Evolutionary conservation across 2,888 invertebrate genomes (phyloP), one percentile per base, ranked within the genome.

Genomic region (Scrobipalpa costella): DNA sequence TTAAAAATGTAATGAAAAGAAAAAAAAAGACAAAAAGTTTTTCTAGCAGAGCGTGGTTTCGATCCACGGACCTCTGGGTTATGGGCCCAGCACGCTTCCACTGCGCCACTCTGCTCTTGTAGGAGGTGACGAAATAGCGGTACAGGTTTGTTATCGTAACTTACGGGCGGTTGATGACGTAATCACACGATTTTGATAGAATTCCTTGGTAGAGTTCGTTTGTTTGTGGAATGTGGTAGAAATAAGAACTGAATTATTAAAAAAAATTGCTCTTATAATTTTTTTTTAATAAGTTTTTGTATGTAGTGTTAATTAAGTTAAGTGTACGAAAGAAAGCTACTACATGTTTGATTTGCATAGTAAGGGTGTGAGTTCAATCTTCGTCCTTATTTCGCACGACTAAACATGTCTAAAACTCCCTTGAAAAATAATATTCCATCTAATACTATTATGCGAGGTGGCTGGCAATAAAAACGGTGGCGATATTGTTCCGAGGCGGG

Each of bases 41-140:
- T 61, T n/a, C 15, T 94, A 94, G 94, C 94, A 94, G 94, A 94
- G 95, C 95, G 94, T 95, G 95, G 95, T 95, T 95, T 95, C 95
- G 94, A 95, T 95, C 95, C 94, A 95, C 96, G 95, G 95, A 96
- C 94, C 95, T 96, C 95, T 96, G 95, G 95, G 94, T 94, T 94
- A 94, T 94, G 94, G 94, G 94, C 94, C 94, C 94, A 94, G 94
- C 94, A 94, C 94, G 94, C 94, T 93, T 94, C 94, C 94, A 93
- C 94, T 94, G 94, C 94, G 94, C 94, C 94, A 94, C 94, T 94
- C 94, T 94, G 94, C 94, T 94, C 68, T 63, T 72, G 64, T 0
- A 0, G 0, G 0, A 0, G 0, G 0, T 0, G 1, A 0, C 36
- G 77, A 86, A 86, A 83, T 82, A 77, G 67, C 11, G 0, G 1